Conservation (phyloP, 2,797 vertebrate genomes). For the Neosalanx taihuensis region DNA sequence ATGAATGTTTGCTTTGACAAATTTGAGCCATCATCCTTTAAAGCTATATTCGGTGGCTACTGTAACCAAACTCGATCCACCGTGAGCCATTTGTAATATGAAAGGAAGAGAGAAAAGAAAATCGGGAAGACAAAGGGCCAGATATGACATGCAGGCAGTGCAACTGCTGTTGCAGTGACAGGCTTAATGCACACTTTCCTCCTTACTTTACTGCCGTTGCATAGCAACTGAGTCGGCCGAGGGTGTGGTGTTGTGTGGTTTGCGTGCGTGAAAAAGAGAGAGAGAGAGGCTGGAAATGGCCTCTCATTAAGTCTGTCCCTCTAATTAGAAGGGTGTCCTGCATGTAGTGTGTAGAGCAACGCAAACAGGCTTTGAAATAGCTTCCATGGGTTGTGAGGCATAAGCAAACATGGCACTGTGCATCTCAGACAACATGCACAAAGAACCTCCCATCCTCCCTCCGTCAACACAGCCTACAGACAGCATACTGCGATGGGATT, state of each 20-base stretch:
- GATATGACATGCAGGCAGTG: background rate
- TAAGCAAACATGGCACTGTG: constrained; percentile 13
- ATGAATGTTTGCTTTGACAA: background rate
- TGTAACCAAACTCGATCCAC: background rate
- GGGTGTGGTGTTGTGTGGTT: constrained; percentile 48
- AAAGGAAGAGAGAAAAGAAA: background rate
- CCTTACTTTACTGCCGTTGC: constrained; percentile 52
- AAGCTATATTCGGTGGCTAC: background rate
- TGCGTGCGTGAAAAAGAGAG: background rate
- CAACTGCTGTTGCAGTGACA: constrained; percentile 32
- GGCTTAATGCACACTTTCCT: constrained; percentile 39
- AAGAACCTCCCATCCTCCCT: background rate
- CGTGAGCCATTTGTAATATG: background rate
- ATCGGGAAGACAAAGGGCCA: background rate
- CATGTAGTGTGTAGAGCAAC: background rate
- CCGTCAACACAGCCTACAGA: background rate
- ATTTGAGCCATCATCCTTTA: background rate
- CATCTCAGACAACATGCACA: constrained; percentile 8
- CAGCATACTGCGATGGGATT: too few relatives aligned
- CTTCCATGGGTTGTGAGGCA: constrained; percentile 25
- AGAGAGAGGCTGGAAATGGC: background rate
- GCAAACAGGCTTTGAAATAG: constrained; percentile 21
- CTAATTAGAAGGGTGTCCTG: constrained; percentile 39
- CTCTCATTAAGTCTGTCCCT: constrained; percentile 39
- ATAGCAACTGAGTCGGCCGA: constrained; percentile 58